Conservation (phyloP, 1,140 invertebrate genomes). For the Drosophila rhopaloa region DNA sequence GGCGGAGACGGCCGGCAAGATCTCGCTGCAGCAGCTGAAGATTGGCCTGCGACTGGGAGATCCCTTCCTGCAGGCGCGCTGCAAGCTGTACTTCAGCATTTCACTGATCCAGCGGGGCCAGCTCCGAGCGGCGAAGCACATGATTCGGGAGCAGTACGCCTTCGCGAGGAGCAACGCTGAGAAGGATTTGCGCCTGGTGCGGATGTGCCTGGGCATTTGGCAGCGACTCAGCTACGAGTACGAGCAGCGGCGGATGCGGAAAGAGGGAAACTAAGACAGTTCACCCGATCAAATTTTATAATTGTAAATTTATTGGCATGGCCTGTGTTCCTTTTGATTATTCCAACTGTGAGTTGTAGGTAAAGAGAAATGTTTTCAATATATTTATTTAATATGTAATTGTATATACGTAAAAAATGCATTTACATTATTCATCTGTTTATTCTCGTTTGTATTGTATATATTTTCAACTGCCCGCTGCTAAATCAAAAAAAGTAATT, state of each 20-base stretch:
- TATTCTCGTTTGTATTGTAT: constrained; percentile 25
- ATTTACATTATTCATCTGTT: constrained; percentile 52
- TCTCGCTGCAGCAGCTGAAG: constrained; percentile 92
- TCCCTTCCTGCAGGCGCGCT: constrained; percentile 91
- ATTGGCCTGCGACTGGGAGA: constrained; percentile 92
- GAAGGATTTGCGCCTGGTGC: constrained; percentile 87
- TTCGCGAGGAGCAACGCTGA: constrained; percentile 85
- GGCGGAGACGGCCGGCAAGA: constrained; percentile 94
- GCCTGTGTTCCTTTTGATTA: constrained; percentile 6
- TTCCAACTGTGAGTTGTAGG: constrained; percentile 25
- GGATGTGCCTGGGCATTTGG: constrained; percentile 95
- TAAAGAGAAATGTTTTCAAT: constrained; percentile 50
- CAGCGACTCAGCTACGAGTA: constrained; percentile 89
- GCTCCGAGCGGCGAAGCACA: constrained; percentile 87
- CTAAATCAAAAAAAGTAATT: constrained; percentile 20
- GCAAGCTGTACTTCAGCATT: constrained; percentile 93
- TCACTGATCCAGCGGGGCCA: constrained; percentile 93
- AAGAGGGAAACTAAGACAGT: neutral
- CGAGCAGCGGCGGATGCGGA: constrained; percentile 45
- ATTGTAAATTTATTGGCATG: constrained; percentile 1
- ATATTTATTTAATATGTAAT: constrained; percentile 68
- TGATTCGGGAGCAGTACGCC: constrained; percentile 88
- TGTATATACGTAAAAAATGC: constrained; percentile 66
- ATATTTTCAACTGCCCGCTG: constrained; percentile 34
- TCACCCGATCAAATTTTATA: neutral